These are phyloP conservation scores for Endotricha flammealis DNA, from an alignment of 2,888 invertebrate genomes.

Conservation along the genomic window DNA sequence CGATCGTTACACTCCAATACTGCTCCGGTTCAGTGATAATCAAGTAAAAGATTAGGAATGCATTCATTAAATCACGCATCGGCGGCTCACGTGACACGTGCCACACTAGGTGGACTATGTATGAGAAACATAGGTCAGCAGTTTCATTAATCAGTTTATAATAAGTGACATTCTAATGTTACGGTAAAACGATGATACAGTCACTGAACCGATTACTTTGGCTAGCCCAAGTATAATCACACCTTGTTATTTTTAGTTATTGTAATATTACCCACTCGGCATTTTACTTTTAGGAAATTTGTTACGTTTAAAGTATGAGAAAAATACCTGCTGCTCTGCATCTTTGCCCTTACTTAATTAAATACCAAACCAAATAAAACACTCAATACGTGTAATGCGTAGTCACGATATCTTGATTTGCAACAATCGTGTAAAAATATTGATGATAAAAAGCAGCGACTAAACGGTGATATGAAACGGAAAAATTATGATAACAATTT, in stretches of 20 bases:
- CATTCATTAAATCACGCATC: conserved; percentile 55
- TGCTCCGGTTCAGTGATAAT: conserved; percentile 56
- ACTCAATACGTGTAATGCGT: too few relatives aligned
- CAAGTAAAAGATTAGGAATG: conserved; percentile 46
- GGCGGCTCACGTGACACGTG: conserved; percentile 59
- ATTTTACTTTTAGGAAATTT: too few relatives aligned
- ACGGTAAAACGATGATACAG: conserved; percentile 9
- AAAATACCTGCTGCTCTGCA: too few relatives aligned
- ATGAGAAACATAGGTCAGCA: conserved; percentile 49
- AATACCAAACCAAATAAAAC: too few relatives aligned
- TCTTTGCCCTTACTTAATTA: too few relatives aligned
- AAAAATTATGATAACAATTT: conserved; percentile 24
- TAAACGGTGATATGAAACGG: conserved; percentile 10
- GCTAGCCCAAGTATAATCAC: not conserved
- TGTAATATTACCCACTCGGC: not conserved
- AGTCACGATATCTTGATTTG: not conserved
- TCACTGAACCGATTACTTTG: conserved; percentile 7
- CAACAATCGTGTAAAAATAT: not conserved
- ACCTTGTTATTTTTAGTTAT: not conserved
- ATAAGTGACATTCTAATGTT: conserved; percentile 45
- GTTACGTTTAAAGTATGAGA: too few relatives aligned
- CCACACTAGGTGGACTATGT: conserved; percentile 34
- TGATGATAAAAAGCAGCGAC: conserved; percentile 8
- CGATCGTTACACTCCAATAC: conserved; percentile 49
- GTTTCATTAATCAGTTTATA: conserved; percentile 41